Percentiles rank a stretch among this genome's conserved stretches.
Conservation (phyloP, 2,113 vertebrate species). For the Microtus richardsoni region DNA sequence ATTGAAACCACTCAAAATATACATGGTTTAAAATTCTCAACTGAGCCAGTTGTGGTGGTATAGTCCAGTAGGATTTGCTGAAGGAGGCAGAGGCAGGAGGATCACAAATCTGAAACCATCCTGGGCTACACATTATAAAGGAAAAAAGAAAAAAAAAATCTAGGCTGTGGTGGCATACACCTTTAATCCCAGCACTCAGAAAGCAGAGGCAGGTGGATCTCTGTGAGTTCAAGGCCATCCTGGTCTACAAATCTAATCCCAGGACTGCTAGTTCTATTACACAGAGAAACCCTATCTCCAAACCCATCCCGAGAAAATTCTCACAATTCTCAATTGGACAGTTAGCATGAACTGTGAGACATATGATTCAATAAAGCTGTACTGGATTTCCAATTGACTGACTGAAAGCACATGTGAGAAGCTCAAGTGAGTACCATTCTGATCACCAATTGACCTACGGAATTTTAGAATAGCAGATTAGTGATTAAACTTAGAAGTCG, state of each 20-base stretch:
- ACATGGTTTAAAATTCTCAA: neutral
- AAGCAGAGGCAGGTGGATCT: no score
- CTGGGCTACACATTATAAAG: no score
- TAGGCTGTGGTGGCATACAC: no score
- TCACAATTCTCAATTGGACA: neutral
- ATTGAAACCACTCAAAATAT: neutral
- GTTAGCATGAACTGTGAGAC: neutral
- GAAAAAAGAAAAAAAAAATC: no score
- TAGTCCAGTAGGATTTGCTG: no score
- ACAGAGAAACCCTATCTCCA: no score
- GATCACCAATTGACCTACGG: neutral
- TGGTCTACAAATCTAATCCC: no score
- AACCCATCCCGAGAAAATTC: neutral
- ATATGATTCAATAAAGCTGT: neutral
- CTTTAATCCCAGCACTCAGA: no score
- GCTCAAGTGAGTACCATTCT: neutral
- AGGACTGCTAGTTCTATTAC: no score
- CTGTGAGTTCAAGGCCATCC: no score
- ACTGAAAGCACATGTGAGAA: neutral
- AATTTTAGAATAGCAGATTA: neutral
- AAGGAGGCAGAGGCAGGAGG: no score
- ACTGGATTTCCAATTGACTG: neutral
- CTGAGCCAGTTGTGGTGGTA: neutral
- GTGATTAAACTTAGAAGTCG: neutral
- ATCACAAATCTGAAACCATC: no score